These are phyloP conservation scores for Scomber japonicus DNA, from an alignment of 2,113 vertebrate genomes.

Conservation along the genomic window DNA sequence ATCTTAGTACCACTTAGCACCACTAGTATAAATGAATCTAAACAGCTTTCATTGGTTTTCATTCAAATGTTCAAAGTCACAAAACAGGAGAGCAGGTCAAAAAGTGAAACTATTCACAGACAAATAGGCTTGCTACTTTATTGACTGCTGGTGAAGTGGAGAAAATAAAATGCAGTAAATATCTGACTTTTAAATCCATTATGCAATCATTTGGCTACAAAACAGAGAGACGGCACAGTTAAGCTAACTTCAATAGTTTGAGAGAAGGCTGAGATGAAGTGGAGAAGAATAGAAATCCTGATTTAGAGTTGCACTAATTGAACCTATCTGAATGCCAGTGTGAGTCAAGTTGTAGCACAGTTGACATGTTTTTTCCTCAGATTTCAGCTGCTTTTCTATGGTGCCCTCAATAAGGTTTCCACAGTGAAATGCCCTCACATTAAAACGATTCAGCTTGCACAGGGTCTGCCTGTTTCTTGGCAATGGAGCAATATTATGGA, in stretches of 20 bases:
- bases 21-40: too few species aligned
- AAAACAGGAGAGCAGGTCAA: too few species aligned
- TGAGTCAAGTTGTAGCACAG: slow-evolving; percentile 7
- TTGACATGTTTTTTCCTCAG: slow-evolving; percentile 44
- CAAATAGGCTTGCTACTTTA: too few species aligned
- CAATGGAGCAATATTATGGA: slow-evolving; percentile 47
- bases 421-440: slow-evolving; percentile 5
- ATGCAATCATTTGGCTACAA: background rate
- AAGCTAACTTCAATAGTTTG: background rate
- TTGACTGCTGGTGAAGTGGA: background rate
- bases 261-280: background rate
- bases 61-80: too few species aligned
- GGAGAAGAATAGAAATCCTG: slow-evolving; percentile 8
- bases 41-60: too few species aligned
- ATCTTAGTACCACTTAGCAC: too few species aligned
- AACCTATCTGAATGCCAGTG: slow-evolving; percentile 16
- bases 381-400: slow-evolving; percentile 25
- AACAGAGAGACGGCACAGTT: background rate
- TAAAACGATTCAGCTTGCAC: slow-evolving; percentile 41
- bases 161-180: background rate
- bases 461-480: slow-evolving; percentile 18
- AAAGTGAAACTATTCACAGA: too few species aligned
- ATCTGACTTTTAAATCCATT: background rate
- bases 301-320: background rate
- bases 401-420: slow-evolving; percentile 20